Evolutionary conservation across 2,797 vertebrate genomes (phyloP).

Genomic region (Alouatta caraya): DNA sequence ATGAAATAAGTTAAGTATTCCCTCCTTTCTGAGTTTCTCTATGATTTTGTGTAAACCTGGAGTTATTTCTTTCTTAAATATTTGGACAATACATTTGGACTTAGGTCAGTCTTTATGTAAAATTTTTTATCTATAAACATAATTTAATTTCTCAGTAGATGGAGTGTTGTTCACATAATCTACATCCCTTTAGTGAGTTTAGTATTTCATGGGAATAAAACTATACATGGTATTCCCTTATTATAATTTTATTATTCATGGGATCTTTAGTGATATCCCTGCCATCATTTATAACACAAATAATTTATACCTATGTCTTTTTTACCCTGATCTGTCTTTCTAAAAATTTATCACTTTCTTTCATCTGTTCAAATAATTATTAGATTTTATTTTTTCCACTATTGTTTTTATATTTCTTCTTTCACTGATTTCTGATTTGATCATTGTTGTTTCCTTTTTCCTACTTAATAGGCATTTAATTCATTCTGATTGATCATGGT

Average conservation of each 20-base stretch:
- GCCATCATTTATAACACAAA: not conserved
- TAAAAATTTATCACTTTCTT: not conserved
- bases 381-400: not conserved
- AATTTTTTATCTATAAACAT: not conserved
- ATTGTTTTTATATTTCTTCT: not conserved
- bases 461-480: no score
- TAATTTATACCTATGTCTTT: not conserved
- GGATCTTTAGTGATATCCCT: not conserved
- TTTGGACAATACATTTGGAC: not conserved
- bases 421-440: not conserved
- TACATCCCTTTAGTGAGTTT: not conserved
- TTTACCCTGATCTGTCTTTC: not conserved
- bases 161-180: not conserved
- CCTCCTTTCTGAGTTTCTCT: not conserved
- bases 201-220: not conserved
- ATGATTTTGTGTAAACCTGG: not conserved
- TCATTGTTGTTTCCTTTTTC: not conserved
- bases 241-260: not conserved
- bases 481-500: no score
- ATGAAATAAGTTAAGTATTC: not conserved
- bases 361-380: not conserved
- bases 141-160: not conserved
- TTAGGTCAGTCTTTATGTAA: not conserved
- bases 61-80: not conserved
- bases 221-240: not conserved